A percentile compares a stretch with the other conserved stretches of the same genome.
These are phyloP conservation scores for Mesorhabditis spiculigera DNA, from an alignment of 2,888 invertebrate genomes.

Conservation along the genomic window DNA sequence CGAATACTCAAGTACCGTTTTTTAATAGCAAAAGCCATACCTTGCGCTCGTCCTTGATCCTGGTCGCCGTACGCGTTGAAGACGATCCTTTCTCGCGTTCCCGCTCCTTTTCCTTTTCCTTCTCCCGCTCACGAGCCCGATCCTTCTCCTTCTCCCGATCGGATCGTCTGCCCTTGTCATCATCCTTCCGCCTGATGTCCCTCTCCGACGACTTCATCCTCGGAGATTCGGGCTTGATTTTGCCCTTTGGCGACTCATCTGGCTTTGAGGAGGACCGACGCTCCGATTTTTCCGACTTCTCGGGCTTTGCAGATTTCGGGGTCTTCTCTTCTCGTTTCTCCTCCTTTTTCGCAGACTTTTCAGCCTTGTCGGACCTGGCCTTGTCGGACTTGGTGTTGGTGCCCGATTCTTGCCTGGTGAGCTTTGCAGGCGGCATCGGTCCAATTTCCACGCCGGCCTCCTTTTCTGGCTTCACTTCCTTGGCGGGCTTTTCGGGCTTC, in stretches of 20 bases:
- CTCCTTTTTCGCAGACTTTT: too few relatives aligned
- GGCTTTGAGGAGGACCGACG: too few relatives aligned
- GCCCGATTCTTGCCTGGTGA: neutral
- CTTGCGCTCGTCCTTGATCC: too few relatives aligned
- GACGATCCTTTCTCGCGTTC: too few relatives aligned
- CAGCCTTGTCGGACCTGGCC: too few relatives aligned
- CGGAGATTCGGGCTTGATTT: neutral
- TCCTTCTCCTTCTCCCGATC: conserved; percentile 2
- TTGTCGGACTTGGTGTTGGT: neutral
- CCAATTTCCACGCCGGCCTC: neutral
- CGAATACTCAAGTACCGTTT: too few relatives aligned
- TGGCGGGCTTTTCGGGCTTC: neutral
- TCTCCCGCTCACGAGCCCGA: conserved; percentile 8
- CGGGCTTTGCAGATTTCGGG: too few relatives aligned
- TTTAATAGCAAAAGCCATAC: too few relatives aligned
- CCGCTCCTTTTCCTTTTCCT: conserved; percentile 6
- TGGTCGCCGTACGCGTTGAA: too few relatives aligned
- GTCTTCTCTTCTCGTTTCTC: too few relatives aligned
- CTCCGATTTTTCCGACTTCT: too few relatives aligned
- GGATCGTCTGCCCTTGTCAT: neutral
- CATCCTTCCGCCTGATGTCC: neutral
- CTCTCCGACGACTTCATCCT: neutral
- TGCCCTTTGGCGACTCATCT: too few relatives aligned
- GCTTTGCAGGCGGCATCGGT: neutral
- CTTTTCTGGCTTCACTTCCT: neutral